phyloP scores from a whole-genome alignment of 2,113 vertebrate genomes.

The Plecturocebus donacophilus region DNA sequence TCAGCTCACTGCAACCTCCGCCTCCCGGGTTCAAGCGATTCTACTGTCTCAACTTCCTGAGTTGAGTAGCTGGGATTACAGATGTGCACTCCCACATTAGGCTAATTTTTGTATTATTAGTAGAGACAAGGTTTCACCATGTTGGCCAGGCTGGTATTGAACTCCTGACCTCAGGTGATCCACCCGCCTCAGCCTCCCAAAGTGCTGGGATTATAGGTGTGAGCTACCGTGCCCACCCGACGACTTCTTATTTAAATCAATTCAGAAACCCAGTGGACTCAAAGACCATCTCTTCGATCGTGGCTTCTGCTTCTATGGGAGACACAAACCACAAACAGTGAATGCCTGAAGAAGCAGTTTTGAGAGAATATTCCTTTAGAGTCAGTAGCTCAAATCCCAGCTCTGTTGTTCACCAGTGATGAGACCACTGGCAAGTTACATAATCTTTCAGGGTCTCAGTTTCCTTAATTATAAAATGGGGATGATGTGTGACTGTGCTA shows the following conservation, averaged over 20 bases:
- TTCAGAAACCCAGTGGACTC: background rate
- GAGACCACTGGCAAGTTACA: background rate
- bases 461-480: slow-evolving; percentile 41
- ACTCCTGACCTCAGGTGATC: too few species aligned
- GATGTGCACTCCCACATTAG: too few species aligned
- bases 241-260: background rate
- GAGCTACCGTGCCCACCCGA: too few species aligned
- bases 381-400: background rate
- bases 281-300: background rate
- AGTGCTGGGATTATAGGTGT: too few species aligned
- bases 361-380: background rate
- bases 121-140: too few species aligned
- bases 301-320: background rate
- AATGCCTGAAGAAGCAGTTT: background rate
- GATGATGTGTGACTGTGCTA: background rate
- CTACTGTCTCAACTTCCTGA: too few species aligned
- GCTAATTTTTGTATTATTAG: too few species aligned
- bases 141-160: too few species aligned
- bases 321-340: background rate
- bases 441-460: background rate
- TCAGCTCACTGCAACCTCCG: too few species aligned
- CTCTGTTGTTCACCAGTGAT: background rate
- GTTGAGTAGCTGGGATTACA: too few species aligned
- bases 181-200: too few species aligned
- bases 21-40: too few species aligned